Evolutionary conservation across 2,113 vertebrate genomes (phyloP), one percentile per base, ranked within the genome.

Genomic region (Origma solitaria): DNA sequence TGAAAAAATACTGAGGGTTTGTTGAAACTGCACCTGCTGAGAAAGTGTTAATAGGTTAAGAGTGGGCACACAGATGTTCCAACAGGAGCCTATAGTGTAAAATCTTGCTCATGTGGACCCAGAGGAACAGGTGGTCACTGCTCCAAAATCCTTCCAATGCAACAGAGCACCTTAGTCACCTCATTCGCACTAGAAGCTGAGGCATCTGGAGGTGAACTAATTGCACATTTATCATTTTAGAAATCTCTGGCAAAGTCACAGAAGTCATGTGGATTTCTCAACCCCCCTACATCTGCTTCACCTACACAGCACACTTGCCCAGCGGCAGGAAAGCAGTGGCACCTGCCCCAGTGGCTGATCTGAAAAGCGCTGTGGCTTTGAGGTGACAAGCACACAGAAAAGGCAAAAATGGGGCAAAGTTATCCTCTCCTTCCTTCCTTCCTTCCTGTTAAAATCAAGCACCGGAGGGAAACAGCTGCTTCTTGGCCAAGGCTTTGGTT

Each of bases 1-100:
- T 51, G 81, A 98, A 98, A 70, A 90, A 61, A 65, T 96, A 97
- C 14, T 83, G 96, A 13, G 61, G n/a, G 22, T 94, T 93, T 17
- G 19, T 92, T 47, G 45, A 85, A 60, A 49, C 45, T 47, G 38
- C 71, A 80, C 88, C 97, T 98, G 87, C 58, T 62, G 60, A 81
- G 79, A 86, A 84, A 94, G 15, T 17, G n/a, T 66, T 53, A 57
- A 38, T 38, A 70, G 25, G 44, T 88, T 90, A 95, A 33, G 8
- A 57, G 25, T 28, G 71, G 95, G 11, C 45, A 57, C 50, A 37
- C 0, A 66, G 8, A 33, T 62, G n/a, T 30, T 38, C 38, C 37
- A 53, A 25, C 40, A 54, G 57, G 4, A 90, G 50, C 21, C 40
- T 71, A 1, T 9, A 71, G 83, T 45, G 40, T 33, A 27, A 80